Percentiles rank a stretch among this genome's conserved stretches.
phyloP scores from a whole-genome alignment of 2,113 vertebrate genomes.

The Mola mola region DNA sequence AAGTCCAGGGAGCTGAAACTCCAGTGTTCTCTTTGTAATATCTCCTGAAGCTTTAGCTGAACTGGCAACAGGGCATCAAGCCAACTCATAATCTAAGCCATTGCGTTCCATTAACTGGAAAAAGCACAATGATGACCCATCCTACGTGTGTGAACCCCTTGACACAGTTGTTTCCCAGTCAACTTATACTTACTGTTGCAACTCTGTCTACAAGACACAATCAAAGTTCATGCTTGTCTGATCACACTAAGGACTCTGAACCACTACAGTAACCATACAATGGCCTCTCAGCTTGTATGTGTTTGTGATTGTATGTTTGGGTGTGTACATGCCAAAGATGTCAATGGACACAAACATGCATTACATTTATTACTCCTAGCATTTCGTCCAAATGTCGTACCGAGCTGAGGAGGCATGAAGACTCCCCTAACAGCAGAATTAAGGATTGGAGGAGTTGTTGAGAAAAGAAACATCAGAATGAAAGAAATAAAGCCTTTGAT shows the following conservation, averaged over 20 bases:
- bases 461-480: conserved; percentile 31
- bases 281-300: conserved; percentile 4
- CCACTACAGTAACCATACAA: conserved; percentile 36
- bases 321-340: conserved; percentile 39
- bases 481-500: conserved; percentile 30
- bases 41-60: conserved; percentile 83
- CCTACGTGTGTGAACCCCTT: conserved; percentile 27
- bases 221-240: conserved; percentile 52
- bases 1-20: conserved; percentile 70
- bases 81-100: conserved; percentile 89
- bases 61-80: conserved; percentile 81
- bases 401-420: conserved; percentile 44
- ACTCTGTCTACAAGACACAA: no score
- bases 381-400: conserved; percentile 54
- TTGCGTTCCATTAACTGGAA: conserved; percentile 87
- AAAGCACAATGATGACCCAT: conserved; percentile 76
- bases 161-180: conserved; percentile 27
- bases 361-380: conserved; percentile 64
- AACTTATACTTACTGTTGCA: conserved; percentile 14
- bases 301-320: not conserved
- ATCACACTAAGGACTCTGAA: conserved; percentile 35
- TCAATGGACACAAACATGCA: conserved; percentile 57
- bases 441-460: conserved; percentile 38
- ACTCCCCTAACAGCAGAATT: conserved; percentile 37
- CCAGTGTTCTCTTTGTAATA: conserved; percentile 82